Base-by-base conservation (phyloP, 2,888 invertebrate genomes). In the Ganaspis brasiliensis region DNA sequence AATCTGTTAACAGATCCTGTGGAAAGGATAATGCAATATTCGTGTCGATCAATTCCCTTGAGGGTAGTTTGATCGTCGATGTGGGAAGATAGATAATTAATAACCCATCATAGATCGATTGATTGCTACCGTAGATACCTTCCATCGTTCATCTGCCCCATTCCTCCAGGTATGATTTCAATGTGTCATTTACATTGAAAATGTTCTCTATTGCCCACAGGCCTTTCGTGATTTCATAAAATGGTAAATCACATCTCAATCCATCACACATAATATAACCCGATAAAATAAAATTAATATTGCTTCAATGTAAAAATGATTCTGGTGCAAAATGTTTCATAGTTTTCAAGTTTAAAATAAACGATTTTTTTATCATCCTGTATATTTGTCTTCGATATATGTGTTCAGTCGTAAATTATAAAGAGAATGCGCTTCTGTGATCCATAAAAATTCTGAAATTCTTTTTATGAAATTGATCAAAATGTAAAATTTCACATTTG, bases 71-170 rank as follows among this genome's bases (percentile, higher is more conserved):
- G 67, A 40, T 67, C 67, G 67, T 67, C 40, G 78, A 79, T 77
- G 78, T 74, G 74, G 63, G 76, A 77, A 80, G 75, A 78, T 78
- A 77, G 78, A 75, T 78, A 78, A 80, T 80, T 78, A 80, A 80
- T 80, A 78, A 78, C 77, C 78, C 71, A 80, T 80, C 80, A 80
- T 56, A 49, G 49, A 78, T 75, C 78, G 75, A 78, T 76, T 77
- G 80, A 80, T 80, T 80, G 77, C 74, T 72, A 79, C 63, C 72
- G 73, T 74, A 74, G 76, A 78, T 45, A 67, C 67, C 45, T 67
- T 40, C 67, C 45, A 21, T 40, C 67, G 26, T 26, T 24, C 45
- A 40, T 45, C 67, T 67, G 45, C 45, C 67, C 67, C 67, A 40
- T 67, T 45, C 67, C 67, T 45, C 45, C 67, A 19, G 40, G 21